A percentile compares a stretch with the other conserved stretches of the same genome.
phyloP scores from a whole-genome alignment of 2,113 vertebrate species.

The Bubo blakistoni region DNA sequence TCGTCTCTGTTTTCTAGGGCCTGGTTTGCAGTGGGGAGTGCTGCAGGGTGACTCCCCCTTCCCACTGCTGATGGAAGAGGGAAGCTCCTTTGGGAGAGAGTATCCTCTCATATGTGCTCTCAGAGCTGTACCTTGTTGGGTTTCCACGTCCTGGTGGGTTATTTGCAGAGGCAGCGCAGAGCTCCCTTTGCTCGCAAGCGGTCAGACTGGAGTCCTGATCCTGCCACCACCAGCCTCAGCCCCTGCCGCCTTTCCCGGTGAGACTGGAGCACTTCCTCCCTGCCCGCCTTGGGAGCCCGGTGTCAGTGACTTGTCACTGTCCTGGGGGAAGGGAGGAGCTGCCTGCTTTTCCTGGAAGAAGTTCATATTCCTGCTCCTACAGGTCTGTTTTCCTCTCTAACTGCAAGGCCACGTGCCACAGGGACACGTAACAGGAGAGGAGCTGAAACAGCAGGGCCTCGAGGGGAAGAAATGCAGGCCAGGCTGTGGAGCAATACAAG shows the following conservation, averaged over 20 bases:
- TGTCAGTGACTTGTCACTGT: not conserved
- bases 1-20: rapidly evolving
- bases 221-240: rapidly evolving
- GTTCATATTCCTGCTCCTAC: not conserved
- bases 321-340: not conserved
- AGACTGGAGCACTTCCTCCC: not conserved
- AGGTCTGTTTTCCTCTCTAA: no score
- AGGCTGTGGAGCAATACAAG: not conserved
- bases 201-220: not conserved
- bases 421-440: not conserved
- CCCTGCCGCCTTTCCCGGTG: not conserved
- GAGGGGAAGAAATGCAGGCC: not conserved
- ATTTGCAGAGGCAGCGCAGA: not conserved
- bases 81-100: not conserved
- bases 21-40: rapidly evolving
- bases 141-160: not conserved
- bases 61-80: not conserved
- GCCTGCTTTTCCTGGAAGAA: not conserved
- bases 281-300: not conserved
- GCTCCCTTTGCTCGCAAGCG: not conserved
- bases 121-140: rapidly evolving
- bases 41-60: no score
- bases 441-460: not conserved
- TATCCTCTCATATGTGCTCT: rapidly evolving
- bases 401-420: rapidly evolving